phyloP scores from a whole-genome alignment of 2,888 invertebrate species.

The Nomada ferruginata region DNA sequence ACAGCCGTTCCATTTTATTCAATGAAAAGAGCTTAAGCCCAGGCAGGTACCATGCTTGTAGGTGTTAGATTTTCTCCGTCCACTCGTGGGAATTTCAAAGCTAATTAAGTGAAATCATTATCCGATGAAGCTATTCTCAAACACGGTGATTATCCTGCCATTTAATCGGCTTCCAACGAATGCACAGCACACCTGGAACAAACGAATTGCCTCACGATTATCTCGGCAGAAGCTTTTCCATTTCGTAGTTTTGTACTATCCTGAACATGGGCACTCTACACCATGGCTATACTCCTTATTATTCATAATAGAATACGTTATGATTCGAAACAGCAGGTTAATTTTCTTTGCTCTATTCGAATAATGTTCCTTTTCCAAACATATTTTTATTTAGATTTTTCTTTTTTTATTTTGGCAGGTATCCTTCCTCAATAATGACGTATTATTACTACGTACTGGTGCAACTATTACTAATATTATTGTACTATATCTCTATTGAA shows the following conservation, averaged over 20 bases:
- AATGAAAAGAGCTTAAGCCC: slow-evolving; percentile 30
- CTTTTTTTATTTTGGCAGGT: too few relatives aligned
- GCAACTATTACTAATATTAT: too few relatives aligned
- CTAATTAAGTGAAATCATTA: slow-evolving; percentile 70
- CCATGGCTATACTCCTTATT: too few relatives aligned
- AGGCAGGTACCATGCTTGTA: slow-evolving; percentile 9
- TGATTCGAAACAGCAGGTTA: too few relatives aligned
- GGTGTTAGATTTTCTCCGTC: slow-evolving; percentile 37
- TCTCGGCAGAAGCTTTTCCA: slow-evolving; percentile 3
- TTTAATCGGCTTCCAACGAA: slow-evolving; percentile 54
- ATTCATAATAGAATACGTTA: too few relatives aligned
- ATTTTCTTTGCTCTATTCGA: too few relatives aligned
- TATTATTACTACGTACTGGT: too few relatives aligned
- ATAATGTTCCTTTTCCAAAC: too few relatives aligned
- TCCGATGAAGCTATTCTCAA: slow-evolving; percentile 65
- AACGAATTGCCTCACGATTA: slow-evolving; percentile 33
- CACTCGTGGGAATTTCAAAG: slow-evolving; percentile 55
- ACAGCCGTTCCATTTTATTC: slow-evolving; percentile 32
- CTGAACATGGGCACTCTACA: too few relatives aligned
- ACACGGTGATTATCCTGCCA: slow-evolving; percentile 61
- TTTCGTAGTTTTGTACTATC: slow-evolving; percentile 2
- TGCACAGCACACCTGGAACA: slow-evolving; percentile 9
- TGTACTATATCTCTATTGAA: too few relatives aligned
- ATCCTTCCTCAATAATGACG: too few relatives aligned
- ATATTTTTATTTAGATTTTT: background rate